Evolutionary conservation across 2,113 vertebrate species (phyloP), one percentile per base, ranked within the genome.

Genomic region (Saimiri boliviensis): DNA sequence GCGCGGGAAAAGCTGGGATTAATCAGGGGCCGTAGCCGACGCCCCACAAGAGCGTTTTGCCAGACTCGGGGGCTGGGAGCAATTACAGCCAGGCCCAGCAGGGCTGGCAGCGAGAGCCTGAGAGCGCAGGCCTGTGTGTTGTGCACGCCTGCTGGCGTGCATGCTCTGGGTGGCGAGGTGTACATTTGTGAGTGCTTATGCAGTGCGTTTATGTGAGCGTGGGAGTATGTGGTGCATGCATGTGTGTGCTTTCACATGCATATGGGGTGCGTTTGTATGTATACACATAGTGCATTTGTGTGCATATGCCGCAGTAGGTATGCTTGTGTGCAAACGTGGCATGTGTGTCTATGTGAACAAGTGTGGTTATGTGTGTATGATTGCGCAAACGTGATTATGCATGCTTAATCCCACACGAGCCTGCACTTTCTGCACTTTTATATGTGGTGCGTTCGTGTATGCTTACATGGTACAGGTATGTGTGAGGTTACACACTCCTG

Each of bases 1-100:
- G 98, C 98, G 56, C 97, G 97, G 97, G 97, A 97, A 98, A 98
- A 98, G 98, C 94, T 98, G 95, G 97, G 97, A 99, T 99, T 98
- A 99, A 99, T 99, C 99, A 99, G 98, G 99, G 98, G 98, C 98
- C 97, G 98, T 98, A 98, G 98, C 99, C 98, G 97, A 85, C 96
- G 96, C 88, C 97, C 95, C 97, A 96, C 97, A 98, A 98, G 97
- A 98, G 89, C 98, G 94, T 98, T 98, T 98, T 98, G 96, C 97
- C 97, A 98, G 91, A 98, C 97, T 98, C 97, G 66, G 56, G 77
- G 97, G 91, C 96, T 97, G 96, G 94, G 97, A 98, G 97, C 98
- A 98, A 98, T 98, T 98, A 71, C 84, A 20, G 89, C 25, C n/a
- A 3, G 93, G 74, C 63, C 60, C 16, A 27, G 79, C 54, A 17